These are phyloP conservation scores for Iguana delicatissima DNA, from an alignment of 2,797 vertebrate species.

Conservation along the genomic window DNA sequence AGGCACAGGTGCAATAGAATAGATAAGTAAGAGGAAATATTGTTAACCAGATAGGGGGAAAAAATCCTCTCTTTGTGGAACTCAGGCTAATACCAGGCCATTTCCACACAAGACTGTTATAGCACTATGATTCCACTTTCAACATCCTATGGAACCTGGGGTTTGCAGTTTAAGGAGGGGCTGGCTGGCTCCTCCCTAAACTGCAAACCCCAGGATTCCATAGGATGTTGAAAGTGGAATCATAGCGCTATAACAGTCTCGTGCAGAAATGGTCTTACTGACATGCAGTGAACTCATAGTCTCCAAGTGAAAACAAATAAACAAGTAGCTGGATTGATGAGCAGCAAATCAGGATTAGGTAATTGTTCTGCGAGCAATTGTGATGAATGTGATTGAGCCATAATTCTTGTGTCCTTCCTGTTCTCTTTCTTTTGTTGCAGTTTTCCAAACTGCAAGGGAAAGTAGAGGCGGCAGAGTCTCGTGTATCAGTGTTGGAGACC, in stretches of 20 bases:
- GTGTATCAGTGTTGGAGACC: conserved; percentile 91
- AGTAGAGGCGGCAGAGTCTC: conserved; percentile 91
- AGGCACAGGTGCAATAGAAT: not conserved
- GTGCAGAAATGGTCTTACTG: not conserved
- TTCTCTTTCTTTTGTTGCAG: conserved; percentile 72
- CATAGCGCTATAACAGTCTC: too few relatives aligned
- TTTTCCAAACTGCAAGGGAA: conserved; percentile 88
- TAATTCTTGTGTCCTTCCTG: conserved; percentile 11
- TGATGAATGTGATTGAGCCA: not conserved
- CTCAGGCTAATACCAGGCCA: not conserved
- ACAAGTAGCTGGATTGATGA: not conserved
- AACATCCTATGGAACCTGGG: too few relatives aligned
- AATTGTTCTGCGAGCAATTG: not conserved
- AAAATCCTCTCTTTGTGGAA: not conserved
- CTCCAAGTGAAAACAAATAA: not conserved
- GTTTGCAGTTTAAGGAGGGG: too few relatives aligned
- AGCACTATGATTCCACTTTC: too few relatives aligned
- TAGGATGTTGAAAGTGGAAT: too few relatives aligned
- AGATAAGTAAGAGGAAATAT: not conserved
- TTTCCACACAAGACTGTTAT: too few relatives aligned
- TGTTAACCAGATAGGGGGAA: not conserved
- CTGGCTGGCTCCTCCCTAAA: too few relatives aligned
- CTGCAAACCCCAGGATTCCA: too few relatives aligned
- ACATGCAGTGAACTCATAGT: not conserved
- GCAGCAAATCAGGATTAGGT: not conserved